Evolutionary conservation across 92 coral and sea anemone species (phyloP), one percentile per base, ranked within the genome.

Genomic region (Epizoanthus ramosus): DNA sequence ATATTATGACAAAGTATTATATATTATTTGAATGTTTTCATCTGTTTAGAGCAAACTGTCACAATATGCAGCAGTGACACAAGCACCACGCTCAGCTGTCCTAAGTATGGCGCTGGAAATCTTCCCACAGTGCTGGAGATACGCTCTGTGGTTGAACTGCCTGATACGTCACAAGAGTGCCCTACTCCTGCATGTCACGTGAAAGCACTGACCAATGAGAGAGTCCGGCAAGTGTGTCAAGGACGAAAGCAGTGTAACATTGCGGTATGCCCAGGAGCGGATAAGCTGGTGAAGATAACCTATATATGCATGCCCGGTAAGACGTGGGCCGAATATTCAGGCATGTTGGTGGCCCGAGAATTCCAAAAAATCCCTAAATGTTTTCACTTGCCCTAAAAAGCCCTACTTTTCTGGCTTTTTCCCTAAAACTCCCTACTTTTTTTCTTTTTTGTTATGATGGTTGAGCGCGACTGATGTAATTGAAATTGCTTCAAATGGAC

Each of bases 241-340:
- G 82, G 82, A 8, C 70, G 82, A 22, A 41, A 6, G 5, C 14
- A 41, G 13, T 77, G 82, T 43, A 23, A 77, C 3, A 22, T 77
- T 2, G 24, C 82, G 5, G 82, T 33, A 10, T 77, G 82, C 21
- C 82, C 82, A 22, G 82, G 82, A 43, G 16, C 2, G 0, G 71
- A 57, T 0, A 77, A 63, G 47, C 71, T 77, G 9, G 82, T 43
- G 56, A 77, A 60, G 0, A 77, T 77, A 31, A 60, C 82, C 2
- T 77, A 77, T 21, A 77, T 77, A n/a, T 77, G 82, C 31, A 77
- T 43, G 58, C 41, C 82, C 4, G 35, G 82, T 77, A 77, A 77
- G 82, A 37, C 0, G 6, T 37, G 43, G 43, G 43, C 5, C 43
- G 43, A 3, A 37, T 6, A 37, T 3, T 37, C n/a, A n/a, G n/a